Evolutionary conservation across 2,797 vertebrate species (phyloP).

Genomic region (Takifugu rubripes): DNA sequence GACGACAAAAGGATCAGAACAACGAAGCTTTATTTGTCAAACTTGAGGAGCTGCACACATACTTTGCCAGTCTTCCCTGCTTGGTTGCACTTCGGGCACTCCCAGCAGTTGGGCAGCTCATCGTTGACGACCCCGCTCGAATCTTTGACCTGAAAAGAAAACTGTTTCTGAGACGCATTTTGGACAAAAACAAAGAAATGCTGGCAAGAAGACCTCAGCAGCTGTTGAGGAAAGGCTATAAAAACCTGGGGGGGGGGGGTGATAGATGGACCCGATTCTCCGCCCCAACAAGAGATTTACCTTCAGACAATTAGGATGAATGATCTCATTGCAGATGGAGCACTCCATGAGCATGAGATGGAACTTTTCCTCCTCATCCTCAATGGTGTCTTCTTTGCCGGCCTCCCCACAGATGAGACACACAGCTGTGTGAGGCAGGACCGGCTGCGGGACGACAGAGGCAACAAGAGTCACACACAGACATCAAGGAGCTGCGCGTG

Average conservation of each 20-base stretch:
- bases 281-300: slow-evolving; percentile 59
- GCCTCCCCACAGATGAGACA: slow-evolving; percentile 94
- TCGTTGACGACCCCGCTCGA: slow-evolving; percentile 93
- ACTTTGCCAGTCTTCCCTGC: slow-evolving; percentile 98
- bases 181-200: too few relatives aligned
- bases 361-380: slow-evolving; percentile 90
- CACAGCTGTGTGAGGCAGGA: slow-evolving; percentile 93
- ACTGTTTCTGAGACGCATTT: too few relatives aligned
- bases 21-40: slow-evolving; percentile 61
- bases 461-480: not conserved
- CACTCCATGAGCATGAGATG: slow-evolving; percentile 98
- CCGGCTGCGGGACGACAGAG: slow-evolving; percentile 74
- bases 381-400: slow-evolving; percentile 93
- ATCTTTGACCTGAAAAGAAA: slow-evolving; percentile 83
- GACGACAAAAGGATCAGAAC: slow-evolving; percentile 61
- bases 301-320: slow-evolving; percentile 95
- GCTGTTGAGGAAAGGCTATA: not conserved
- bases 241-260: not conserved
- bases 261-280: too few relatives aligned
- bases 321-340: slow-evolving; percentile 97
- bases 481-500: not conserved
- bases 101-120: slow-evolving; percentile 99
- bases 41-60: slow-evolving; percentile 64
- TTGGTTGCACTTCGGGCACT: slow-evolving; percentile 96
- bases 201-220: too few relatives aligned